Percentiles rank a stretch among this genome's conserved stretches.
Conservation (phyloP, 1,140 invertebrate species). For the Rhynchophorus ferrugineus region DNA sequence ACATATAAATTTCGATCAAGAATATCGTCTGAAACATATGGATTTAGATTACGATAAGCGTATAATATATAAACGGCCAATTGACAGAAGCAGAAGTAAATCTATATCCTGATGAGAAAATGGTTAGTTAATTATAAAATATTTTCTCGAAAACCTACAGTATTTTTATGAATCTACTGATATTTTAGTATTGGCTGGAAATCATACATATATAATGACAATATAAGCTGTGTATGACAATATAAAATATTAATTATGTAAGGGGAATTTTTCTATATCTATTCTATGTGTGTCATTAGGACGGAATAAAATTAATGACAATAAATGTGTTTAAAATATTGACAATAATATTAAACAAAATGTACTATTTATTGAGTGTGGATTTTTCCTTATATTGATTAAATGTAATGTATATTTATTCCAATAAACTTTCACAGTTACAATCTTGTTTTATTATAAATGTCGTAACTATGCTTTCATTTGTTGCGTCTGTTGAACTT, state of each 20-base stretch:
- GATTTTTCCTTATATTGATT: background rate
- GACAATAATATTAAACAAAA: background rate
- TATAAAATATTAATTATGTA: background rate
- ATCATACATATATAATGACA: background rate
- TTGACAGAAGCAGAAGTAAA: constrained; percentile 9
- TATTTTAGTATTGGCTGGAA: background rate
- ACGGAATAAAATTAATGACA: too few relatives aligned
- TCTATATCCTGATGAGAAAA: too few relatives aligned
- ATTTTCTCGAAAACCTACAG: background rate
- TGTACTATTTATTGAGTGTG: background rate
- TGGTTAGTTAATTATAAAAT: background rate
- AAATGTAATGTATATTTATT: background rate
- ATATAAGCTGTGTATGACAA: background rate
- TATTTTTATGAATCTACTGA: background rate
- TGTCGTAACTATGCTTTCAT: too few relatives aligned
- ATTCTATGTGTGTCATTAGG: too few relatives aligned
- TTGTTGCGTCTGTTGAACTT: too few relatives aligned
- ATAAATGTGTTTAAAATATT: background rate
- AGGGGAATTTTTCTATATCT: too few relatives aligned
- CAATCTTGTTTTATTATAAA: too few relatives aligned
- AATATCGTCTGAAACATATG: constrained; percentile 34
- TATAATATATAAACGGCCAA: constrained; percentile 24
- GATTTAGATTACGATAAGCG: constrained; percentile 8
- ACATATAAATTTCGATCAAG: constrained; percentile 31
- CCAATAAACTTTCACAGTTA: background rate